Base-by-base conservation (phyloP, 2,113 vertebrate genomes). In the Poeciliopsis turrubarensis region DNA sequence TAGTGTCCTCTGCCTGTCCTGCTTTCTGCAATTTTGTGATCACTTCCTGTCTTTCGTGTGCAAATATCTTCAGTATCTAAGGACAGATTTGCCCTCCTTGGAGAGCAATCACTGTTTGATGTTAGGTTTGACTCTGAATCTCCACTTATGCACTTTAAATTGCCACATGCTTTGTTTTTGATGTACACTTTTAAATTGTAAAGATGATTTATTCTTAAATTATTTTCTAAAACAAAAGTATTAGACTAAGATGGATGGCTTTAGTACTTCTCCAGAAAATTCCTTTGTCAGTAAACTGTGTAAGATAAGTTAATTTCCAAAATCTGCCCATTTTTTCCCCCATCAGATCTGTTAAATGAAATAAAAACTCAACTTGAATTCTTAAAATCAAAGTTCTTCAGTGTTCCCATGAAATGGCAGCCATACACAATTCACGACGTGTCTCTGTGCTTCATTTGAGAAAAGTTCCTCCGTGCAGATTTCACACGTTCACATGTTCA, bases 381-480 rank as follows among this genome's bases (percentile, higher is more conserved):
- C 22, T n/a, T 57, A 25, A 57, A 19, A 11, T 25, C 9, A n/a
- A n/a, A 47, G 22, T 57, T 57, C 25, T 57, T 8, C 25, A 54
- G 19, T 54, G 47, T 25, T 54, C 25, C 25, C 2, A 25, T 57
- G 25, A 54, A 47, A 19, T 47, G 44, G 14, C 17, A 19, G 44
- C 17, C 17, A 57, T 57, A 57, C 7, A 57, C 8, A 7, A 9
- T n/a, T 11, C 51, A n/a, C 22, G 1, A 25, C 1, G 51, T 9
- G n/a, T 57, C 25, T 25, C 22, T 54, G 2, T 1, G 22, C 22
- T 54, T 54, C 30, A 47, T 61, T 13, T 64, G 26, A 68, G 72
- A 60, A 69, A 83, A 81, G 19, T 67, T 61, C 62, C 10, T 17
- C 19, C 66, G 47, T 29, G 32, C 54, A 34, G 0, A 44, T 70